Evolutionary conservation across 1,140 invertebrate genomes (phyloP), one percentile per base, ranked within the genome.

Genomic region (Dufourea novaeangliae): DNA sequence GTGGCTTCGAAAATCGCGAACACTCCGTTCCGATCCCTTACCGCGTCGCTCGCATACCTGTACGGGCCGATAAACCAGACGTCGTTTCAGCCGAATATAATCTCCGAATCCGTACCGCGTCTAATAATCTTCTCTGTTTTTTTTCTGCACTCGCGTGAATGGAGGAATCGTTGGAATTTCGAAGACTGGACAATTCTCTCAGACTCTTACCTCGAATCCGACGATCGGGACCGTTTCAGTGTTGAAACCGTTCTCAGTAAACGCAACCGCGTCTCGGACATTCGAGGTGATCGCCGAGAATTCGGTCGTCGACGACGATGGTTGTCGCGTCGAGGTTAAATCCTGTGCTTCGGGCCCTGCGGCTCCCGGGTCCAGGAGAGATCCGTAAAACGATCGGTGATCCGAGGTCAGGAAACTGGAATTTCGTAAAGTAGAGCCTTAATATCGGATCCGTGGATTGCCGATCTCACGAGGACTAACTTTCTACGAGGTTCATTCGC

Each of bases 401-500:
- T 80, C 82, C 83, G 54, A 67, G 78, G 84, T 78, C 83, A 90
- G 89, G 86, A 92, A 91, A 92, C 89, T 91, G 89, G 88, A 92
- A 92, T 92, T 91, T 92, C 54, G 83, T 64, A 90, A 91, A 92
- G 87, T 91, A 87, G 80, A 83, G 86, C 72, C 86, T 88, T 86
- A 86, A 74, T 80, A 87, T 87, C 68, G 39, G 46, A 20, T 57
- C 10, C 14, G 14, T 86, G 88, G 89, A 89, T 90, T 86, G 83
- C 20, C 46, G 5, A 8, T 46, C 14, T 46, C 6, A 20, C 76
- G 86, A 81, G 90, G 88, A 90, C 87, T 88, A 88, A 88, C 86
- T 87, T 27, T 10, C 25, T 12, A 54, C 22, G 87, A 81, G 79
- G 82, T 86, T n/a, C 25, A 8, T n/a, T 50, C 46, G 14, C 41